These are phyloP conservation scores for Vimba vimba DNA, from an alignment of 2,113 vertebrate genomes.

Conservation along the genomic window DNA sequence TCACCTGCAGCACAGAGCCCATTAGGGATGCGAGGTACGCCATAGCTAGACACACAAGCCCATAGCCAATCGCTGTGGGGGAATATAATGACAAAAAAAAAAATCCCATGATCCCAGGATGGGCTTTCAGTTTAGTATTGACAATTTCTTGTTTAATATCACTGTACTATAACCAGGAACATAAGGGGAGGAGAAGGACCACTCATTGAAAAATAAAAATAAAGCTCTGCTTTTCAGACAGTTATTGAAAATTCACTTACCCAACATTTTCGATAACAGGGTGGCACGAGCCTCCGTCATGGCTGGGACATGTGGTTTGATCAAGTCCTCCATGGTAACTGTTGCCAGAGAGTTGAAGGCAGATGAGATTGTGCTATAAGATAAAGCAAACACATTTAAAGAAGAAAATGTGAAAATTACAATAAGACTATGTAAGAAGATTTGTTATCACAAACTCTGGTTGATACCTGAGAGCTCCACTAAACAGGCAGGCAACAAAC, in stretches of 20 bases:
- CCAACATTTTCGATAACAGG: constrained; percentile 86
- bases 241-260: constrained; percentile 67
- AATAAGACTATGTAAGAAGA: no score
- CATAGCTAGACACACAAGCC: constrained; percentile 94
- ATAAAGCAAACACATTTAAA: background rate
- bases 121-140: background rate
- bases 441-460: background rate
- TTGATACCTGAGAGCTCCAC: constrained; percentile 90
- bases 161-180: background rate
- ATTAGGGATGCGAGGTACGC: constrained; percentile 91
- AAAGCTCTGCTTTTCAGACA: background rate
- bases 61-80: constrained; percentile 84
- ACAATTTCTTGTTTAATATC: background rate
- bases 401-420: background rate
- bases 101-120: background rate
- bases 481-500: constrained; percentile 96
- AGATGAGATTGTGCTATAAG: constrained; percentile 91
- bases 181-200: background rate
- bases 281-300: constrained; percentile 85
- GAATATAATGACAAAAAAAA: background rate
- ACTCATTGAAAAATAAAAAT: background rate
- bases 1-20: constrained; percentile 92
- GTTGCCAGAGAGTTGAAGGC: constrained; percentile 96
- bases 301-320: constrained; percentile 84
- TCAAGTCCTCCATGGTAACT: constrained; percentile 95